These are phyloP conservation scores for Cephus rjabovi DNA, from an alignment of 2,888 invertebrate species.

Conservation along the genomic window DNA sequence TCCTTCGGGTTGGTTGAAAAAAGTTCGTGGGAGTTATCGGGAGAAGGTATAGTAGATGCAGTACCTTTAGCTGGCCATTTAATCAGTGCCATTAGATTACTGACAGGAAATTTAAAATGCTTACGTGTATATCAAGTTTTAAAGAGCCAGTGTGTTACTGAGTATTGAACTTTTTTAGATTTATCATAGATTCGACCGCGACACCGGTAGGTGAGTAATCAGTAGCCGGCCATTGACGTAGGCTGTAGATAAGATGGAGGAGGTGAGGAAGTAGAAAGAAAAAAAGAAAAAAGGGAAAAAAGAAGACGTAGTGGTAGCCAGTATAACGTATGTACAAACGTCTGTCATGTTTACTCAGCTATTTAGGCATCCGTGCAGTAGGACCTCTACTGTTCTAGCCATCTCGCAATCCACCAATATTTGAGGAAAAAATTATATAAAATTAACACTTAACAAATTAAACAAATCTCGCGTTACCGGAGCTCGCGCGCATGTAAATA, in stretches of 20 bases:
- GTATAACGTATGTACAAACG: neutral
- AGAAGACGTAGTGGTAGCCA: neutral
- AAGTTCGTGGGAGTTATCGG: neutral
- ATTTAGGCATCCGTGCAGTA: conserved; percentile 38
- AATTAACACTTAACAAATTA: conserved; percentile 61
- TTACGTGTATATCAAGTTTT: neutral
- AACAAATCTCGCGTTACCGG: conserved; percentile 47
- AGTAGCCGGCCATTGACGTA: neutral
- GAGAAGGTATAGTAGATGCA: neutral
- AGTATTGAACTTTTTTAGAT: neutral
- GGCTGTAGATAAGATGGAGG: neutral
- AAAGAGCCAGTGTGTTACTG: neutral
- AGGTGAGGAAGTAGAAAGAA: neutral
- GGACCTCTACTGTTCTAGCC: conserved; percentile 18
- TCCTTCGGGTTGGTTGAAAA: conserved; percentile 35
- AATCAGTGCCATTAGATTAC: neutral
- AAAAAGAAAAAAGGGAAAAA: neutral
- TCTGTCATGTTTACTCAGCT: conserved; percentile 44
- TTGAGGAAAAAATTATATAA: conserved; percentile 57
- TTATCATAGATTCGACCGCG: neutral
- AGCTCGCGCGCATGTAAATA: conserved; percentile 46
- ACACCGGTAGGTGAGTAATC: neutral
- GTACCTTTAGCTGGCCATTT: neutral
- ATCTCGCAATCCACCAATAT: conserved; percentile 38
- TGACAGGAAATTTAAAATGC: neutral